Conservation (phyloP, 2,888 invertebrate species). For the Acronicta aceris region DNA sequence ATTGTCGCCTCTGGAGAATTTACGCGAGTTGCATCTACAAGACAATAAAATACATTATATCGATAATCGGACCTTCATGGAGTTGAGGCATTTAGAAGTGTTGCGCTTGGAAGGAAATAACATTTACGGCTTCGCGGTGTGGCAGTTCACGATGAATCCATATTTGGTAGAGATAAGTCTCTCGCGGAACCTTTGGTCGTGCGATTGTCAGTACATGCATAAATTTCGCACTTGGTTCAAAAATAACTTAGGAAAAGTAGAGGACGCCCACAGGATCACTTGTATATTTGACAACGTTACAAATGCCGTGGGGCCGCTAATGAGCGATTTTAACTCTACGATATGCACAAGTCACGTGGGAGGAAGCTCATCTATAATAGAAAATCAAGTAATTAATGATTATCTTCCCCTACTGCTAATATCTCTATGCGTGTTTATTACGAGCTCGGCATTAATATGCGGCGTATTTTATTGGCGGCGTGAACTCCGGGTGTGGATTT, state of each 20-base stretch:
- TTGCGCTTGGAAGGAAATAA: slow-evolving; percentile 95
- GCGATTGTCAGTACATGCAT: slow-evolving; percentile 95
- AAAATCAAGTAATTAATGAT: slow-evolving; percentile 94
- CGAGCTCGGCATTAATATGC: slow-evolving; percentile 93
- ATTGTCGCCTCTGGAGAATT: slow-evolving; percentile 93
- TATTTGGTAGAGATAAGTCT: slow-evolving; percentile 96
- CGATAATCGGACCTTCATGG: slow-evolving; percentile 95
- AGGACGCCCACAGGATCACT: slow-evolving; percentile 93
- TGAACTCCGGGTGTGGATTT: slow-evolving; percentile 95
- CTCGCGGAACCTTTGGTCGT: slow-evolving; percentile 96
- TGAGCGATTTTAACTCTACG: slow-evolving; percentile 94
- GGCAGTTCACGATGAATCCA: slow-evolving; percentile 95
- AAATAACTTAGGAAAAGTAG: slow-evolving; percentile 93
- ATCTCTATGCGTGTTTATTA: slow-evolving; percentile 93
- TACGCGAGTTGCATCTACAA: slow-evolving; percentile 96
- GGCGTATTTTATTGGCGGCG: slow-evolving; percentile 94
- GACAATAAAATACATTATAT: slow-evolving; percentile 95
- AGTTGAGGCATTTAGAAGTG: slow-evolving; percentile 94
- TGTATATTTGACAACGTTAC: slow-evolving; percentile 94
- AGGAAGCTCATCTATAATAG: slow-evolving; percentile 92
- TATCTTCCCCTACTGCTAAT: slow-evolving; percentile 94
- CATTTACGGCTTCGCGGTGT: slow-evolving; percentile 94
- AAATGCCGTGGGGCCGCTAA: slow-evolving; percentile 91
- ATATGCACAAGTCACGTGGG: slow-evolving; percentile 93
- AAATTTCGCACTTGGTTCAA: slow-evolving; percentile 94